Evolutionary conservation across 23 tunicate genomes (phyloP), one percentile per base, ranked within the genome.

Genomic region (Styela clava): DNA sequence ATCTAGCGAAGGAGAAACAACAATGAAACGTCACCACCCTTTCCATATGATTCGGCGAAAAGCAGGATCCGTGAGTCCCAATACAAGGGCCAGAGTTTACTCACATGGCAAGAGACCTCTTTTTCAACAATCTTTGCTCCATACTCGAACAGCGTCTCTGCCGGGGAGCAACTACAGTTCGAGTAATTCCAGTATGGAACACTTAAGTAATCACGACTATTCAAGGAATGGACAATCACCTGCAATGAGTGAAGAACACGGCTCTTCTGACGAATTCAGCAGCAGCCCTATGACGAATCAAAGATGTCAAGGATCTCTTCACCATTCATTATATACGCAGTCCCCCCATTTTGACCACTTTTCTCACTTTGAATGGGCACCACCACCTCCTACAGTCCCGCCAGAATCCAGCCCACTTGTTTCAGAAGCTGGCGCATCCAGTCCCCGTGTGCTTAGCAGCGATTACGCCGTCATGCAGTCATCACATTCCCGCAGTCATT

Each of bases 1-100:
- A 1, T 85, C 89, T 24, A 93, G 98, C 81, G 98, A 93, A 80
- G 98, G 98, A 2, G 93, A 87, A 68, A 61, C 71, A 62, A 84
- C 92, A 2, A 84, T 93, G 88, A 84, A 85, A 62, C 74, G 78
- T 34, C 91, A 88, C 22, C 68, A 61, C 3, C 74, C 83, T 21
- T 62, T 64, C 62, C 29, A 69, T 79, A 83, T 65, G 35, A 21
- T 82, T 31, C 74, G 85, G 37, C 29, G 36, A 3, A 74, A 63
- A 21, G 69, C 31, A 32, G 87, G 92, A 23, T 35, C 91, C 3
- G 33, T 68, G 2, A 83, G 87, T 35, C 88, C 88, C 33, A 87
- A 79, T 61, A 83, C 71, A 82, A 37, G 87, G 33, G 52, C 61
- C 65, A 31, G 85, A 25, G 23, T 64, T 2, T 33, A 31, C 23